Base-by-base conservation (phyloP, 1,140 invertebrate genomes). In the Araneus ventricosus region DNA sequence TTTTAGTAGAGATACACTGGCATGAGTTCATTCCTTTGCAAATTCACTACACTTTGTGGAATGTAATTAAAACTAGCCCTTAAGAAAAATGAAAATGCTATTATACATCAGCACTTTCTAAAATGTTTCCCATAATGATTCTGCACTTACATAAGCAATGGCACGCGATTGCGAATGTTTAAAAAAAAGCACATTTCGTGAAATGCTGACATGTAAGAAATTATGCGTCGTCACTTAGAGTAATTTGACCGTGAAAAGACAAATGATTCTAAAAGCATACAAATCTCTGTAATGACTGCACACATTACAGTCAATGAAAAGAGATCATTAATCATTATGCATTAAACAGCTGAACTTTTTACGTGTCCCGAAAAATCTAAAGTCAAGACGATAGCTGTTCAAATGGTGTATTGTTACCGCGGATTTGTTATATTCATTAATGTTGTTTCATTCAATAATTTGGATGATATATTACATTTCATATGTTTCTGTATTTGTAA, bases 211-310 rank as follows among this genome's bases (percentile, higher is more conserved):
- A 6, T 75, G 37, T 20, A 34, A 75, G 70, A 37, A 63, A n/a
- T n/a, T 52, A 8, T 67, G n/a, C 75, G 30, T 41, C 22, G 20
- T 37, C 75, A 41, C 75, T 80, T 52, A 7, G 80, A 45, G 41
- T 82, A 82, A 82, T 82, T 82, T 82, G 39, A 27, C 39, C 80
- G 27, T 52, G 80, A 82, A 82, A 82, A 82, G 80, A 82, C 80
- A 82, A 82, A 82, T 45, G 80, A 45, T 45, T 20, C 79, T 7
- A 14, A n/a, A 34, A 20, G 37, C 20, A 22, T 39, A 41, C 37
- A 82, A 82, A 82, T 82, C 80, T 45, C 20, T 39, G n/a, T 82
- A 82, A 82, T 82, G 80, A 82, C 80, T 45, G 4, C 17, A 45
- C 39, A 27, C 37, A 52, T 82, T 82, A 82, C 17, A 82, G n/a